Base-by-base conservation (phyloP, 2,888 invertebrate genomes). In the Zaprionus bogoriensis region DNA sequence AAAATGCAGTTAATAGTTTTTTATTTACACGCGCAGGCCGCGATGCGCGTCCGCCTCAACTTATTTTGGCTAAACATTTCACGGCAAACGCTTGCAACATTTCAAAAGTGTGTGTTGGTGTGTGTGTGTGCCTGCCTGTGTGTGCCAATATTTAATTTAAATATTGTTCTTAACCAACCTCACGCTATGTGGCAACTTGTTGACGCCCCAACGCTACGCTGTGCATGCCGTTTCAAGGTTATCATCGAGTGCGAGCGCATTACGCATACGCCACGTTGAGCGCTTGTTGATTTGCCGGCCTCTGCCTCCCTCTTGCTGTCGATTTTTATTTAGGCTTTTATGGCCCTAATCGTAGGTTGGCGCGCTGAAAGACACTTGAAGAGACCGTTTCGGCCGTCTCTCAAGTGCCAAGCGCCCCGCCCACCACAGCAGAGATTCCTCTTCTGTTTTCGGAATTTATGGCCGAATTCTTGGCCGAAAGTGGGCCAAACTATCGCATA, bases 141-240 rank as follows among this genome's bases (percentile, higher is more conserved):
- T 80, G 86, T 85, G 86, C 77, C 70, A 85, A 83, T 81, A 81
- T 83, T 85, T 81, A 85, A 80, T 73, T 81, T 79, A 85, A 85
- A 85, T 81, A 85, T 82, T 85, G 75, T 85, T 79, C 80, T 80
- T 74, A 85, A 79, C 86, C 86, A 83, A 65, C 77, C 86, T 73
- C 83, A 82, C 74, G 57, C 60, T 23, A 60, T 83, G 78, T 77
- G 67, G 84, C 84, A 84, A 79, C 47, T 42, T 48, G n/a, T 17
- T 53, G 62, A 62, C 59, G 74, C 57, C 61, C n/a, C 20, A 19
- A 20, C 12, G 28, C 44, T 64, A 45, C 17, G 5, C 36, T 59
- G 50, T 36, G 57, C 68, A 78, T 77, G 71, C 64, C 32, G 17
- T 62, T 70, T 85, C 81, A 81, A 81, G 81, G 81, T 81, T 81